Percentiles rank a stretch among this genome's conserved stretches.
Conservation (phyloP, 2,113 vertebrate species). For the Notothenia rossii region DNA sequence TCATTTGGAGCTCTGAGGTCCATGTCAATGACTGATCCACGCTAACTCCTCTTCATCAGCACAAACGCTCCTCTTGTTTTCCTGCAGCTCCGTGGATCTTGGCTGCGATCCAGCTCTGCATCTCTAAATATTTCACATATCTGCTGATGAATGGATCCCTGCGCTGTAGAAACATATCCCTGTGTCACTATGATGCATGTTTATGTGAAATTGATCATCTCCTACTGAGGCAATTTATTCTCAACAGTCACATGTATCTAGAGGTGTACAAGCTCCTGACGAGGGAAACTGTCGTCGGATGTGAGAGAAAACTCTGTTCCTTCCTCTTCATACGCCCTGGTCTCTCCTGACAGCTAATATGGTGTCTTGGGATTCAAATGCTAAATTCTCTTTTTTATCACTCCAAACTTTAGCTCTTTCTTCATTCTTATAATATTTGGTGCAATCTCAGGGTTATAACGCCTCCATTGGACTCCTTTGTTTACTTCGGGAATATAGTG, state of each 20-base stretch:
- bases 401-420: background rate
- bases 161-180: constrained; percentile 24
- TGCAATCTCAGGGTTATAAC: background rate
- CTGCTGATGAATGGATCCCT: constrained; percentile 64
- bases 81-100: constrained; percentile 20
- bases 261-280: constrained; percentile 39
- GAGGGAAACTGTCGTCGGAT: constrained; percentile 47
- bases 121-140: constrained; percentile 57
- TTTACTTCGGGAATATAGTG: too few species aligned
- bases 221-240: constrained; percentile 44
- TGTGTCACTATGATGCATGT: constrained; percentile 57
- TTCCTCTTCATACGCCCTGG: background rate
- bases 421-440: background rate
- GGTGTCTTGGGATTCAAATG: background rate
- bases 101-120: constrained; percentile 49
- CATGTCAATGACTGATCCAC: constrained; percentile 68
- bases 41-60: constrained; percentile 62
- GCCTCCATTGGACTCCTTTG: too few species aligned
- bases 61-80: constrained; percentile 48
- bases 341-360: constrained; percentile 31
- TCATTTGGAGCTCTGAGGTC: constrained; percentile 72
- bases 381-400: background rate
- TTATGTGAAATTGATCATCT: constrained; percentile 59
- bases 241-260: constrained; percentile 51
- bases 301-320: constrained; percentile 22